phyloP scores from a whole-genome alignment of 2,113 vertebrate species.

The Sylvilagus bachmani region DNA sequence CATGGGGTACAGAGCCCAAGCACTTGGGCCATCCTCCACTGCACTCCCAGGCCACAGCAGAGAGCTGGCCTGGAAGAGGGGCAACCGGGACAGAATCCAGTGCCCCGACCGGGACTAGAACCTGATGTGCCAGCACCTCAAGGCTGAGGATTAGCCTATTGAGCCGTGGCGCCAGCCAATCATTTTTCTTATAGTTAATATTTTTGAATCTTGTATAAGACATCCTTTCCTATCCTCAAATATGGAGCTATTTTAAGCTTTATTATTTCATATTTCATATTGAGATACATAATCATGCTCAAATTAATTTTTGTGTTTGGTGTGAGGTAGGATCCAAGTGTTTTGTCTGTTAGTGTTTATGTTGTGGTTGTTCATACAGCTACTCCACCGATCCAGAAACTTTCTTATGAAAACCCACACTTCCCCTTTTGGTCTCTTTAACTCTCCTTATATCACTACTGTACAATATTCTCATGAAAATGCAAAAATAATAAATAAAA shows the following conservation, averaged over 20 bases:
- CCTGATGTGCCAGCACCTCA: too few species aligned
- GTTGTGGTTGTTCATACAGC: neutral
- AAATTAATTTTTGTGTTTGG: constrained; percentile 13
- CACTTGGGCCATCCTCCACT: too few species aligned
- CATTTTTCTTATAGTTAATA: neutral
- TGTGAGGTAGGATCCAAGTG: neutral
- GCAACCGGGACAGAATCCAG: too few species aligned
- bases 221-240: neutral
- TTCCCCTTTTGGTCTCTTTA: neutral
- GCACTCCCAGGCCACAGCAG: too few species aligned
- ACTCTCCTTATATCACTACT: neutral
- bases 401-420: neutral
- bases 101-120: too few species aligned
- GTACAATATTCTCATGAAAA: neutral
- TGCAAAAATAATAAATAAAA: neutral
- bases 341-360: neutral
- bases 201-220: neutral
- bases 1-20: too few species aligned
- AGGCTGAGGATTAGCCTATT: too few species aligned
- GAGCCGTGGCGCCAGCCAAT: too few species aligned
- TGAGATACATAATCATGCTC: neutral
- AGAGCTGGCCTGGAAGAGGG: too few species aligned
- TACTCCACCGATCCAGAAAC: neutral
- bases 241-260: too few species aligned
- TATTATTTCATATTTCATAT: neutral